Conservation (phyloP, 2,797 vertebrate genomes). For the Danionella dracula region DNA sequence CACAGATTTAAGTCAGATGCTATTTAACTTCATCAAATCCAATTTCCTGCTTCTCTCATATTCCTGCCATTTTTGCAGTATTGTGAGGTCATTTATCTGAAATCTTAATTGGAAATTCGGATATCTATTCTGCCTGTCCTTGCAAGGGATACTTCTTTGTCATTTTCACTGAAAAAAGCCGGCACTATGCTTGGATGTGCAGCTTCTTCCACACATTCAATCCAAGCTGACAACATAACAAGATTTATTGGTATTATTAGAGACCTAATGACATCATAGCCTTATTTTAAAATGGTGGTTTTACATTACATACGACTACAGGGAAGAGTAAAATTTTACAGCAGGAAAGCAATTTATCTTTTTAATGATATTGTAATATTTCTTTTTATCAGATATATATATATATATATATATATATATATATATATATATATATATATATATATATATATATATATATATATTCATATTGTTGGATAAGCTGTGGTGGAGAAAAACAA, state of each 20-base stretch:
- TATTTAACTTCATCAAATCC: conserved; percentile 70
- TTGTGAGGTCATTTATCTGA: conserved; percentile 73
- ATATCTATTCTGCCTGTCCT: conserved; percentile 65
- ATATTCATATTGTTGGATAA: not conserved
- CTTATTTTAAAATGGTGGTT: conserved; percentile 57
- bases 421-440: no score
- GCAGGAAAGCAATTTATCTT: not conserved
- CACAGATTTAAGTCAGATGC: conserved; percentile 76
- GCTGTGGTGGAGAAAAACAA: not conserved
- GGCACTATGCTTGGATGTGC: no score
- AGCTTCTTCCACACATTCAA: conserved; percentile 43
- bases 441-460: no score
- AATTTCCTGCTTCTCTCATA: conserved; percentile 69
- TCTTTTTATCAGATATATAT: no score
- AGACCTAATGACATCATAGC: conserved; percentile 56
- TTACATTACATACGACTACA: not conserved
- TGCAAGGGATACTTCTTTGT: conserved; percentile 46
- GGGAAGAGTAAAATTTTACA: not conserved
- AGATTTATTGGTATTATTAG: conserved; percentile 57
- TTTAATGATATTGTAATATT: not conserved
- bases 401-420: not conserved
- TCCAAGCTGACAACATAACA: conserved; percentile 49
- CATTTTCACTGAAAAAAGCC: conserved; percentile 49
- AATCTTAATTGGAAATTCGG: conserved; percentile 73
- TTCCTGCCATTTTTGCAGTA: conserved; percentile 72